Conservation (phyloP, 1,140 invertebrate genomes). For the Macrocentrus cingulum region DNA sequence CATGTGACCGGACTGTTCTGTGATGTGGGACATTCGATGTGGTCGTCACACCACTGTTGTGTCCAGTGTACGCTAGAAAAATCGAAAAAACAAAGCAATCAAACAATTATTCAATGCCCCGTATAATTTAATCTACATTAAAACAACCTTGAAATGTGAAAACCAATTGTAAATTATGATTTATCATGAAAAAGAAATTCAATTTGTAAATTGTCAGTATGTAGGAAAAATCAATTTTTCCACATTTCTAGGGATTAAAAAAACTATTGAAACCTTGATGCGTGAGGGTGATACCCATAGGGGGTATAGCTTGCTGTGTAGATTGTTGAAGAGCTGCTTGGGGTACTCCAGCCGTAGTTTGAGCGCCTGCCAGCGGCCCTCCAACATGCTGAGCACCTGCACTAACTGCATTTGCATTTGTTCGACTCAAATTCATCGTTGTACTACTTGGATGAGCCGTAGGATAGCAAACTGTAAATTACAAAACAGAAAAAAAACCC, state of each 20-base stretch:
- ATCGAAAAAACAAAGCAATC: not conserved
- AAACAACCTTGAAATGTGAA: too few relatives aligned
- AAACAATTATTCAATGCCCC: too few relatives aligned
- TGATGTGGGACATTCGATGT: constrained; percentile 35
- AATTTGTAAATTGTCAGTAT: not conserved
- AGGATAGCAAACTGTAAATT: constrained; percentile 27
- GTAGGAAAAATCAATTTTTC: too few relatives aligned
- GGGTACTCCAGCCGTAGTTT: constrained; percentile 47
- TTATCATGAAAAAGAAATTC: not conserved
- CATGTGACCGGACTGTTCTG: constrained; percentile 41
- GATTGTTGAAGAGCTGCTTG: constrained; percentile 49
- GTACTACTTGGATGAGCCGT: constrained; percentile 34
- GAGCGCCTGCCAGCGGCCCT: constrained; percentile 43
- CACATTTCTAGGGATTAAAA: too few relatives aligned
- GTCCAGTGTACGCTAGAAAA: constrained; percentile 40
- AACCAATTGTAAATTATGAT: too few relatives aligned
- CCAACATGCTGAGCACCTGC: constrained; percentile 46
- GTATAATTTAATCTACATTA: too few relatives aligned
- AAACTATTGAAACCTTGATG: constrained; percentile 42
- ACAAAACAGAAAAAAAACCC: constrained; percentile 14
- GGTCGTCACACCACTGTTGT: constrained; percentile 42
- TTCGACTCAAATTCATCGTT: constrained; percentile 41
- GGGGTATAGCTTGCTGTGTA: constrained; percentile 42
- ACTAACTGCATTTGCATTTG: constrained; percentile 43
- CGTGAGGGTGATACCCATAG: constrained; percentile 43